Conservation (phyloP, 2,797 vertebrate species). For the Epinephelus awoara region DNA sequence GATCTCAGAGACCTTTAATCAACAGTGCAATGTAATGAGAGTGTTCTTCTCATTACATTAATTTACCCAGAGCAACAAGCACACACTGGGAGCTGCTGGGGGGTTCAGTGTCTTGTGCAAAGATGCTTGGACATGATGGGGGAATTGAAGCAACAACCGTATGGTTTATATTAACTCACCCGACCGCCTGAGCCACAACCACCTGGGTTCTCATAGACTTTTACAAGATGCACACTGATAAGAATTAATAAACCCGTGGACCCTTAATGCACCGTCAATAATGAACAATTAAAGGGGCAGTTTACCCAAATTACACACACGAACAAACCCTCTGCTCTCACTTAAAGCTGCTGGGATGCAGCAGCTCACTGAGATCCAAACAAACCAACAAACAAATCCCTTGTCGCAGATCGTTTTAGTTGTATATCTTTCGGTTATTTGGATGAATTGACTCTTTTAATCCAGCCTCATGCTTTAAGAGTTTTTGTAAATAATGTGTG, state of each 20-base stretch:
- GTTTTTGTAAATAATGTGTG: background rate
- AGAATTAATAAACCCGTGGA: background rate
- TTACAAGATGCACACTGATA: background rate
- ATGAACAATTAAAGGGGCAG: background rate
- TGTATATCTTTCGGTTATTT: background rate
- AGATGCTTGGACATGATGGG: background rate
- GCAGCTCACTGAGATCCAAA: background rate
- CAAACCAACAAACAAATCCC: background rate
- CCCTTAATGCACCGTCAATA: background rate
- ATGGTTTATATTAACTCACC: background rate
- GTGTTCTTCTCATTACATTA: constrained; percentile 2
- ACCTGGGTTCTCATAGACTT: background rate
- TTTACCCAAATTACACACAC: background rate
- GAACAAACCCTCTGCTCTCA: background rate
- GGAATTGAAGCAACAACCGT: background rate
- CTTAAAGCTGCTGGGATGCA: background rate
- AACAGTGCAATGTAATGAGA: constrained; percentile 18
- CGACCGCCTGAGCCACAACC: background rate
- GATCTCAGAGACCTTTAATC: constrained; percentile 21
- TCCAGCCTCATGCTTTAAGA: background rate
- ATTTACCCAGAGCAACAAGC: constrained; percentile 8
- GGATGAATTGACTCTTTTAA: background rate
- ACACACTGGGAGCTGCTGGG: background rate
- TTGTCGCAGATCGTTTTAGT: background rate
- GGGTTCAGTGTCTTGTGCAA: background rate